Conservation (phyloP, 2,797 vertebrate genomes). For the Phoeniculus purpureus region DNA sequence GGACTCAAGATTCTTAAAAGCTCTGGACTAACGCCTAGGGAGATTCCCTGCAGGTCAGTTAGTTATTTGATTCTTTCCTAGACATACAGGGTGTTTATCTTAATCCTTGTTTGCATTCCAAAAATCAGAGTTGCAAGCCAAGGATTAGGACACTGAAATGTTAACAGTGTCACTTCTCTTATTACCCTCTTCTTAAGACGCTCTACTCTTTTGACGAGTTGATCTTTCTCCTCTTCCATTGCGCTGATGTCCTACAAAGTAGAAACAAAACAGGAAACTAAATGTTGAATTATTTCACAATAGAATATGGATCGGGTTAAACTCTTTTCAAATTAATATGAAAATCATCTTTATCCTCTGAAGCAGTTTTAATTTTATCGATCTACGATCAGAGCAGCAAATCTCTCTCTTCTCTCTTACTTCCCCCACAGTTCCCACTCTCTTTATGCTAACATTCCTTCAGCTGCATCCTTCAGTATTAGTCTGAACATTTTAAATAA, state of each 20-base stretch:
- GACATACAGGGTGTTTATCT: conserved; percentile 70
- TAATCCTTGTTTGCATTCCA: conserved; percentile 85
- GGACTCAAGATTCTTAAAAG: conserved; percentile 69
- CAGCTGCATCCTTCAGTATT: conserved; percentile 20
- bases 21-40: conserved; percentile 69
- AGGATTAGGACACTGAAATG: conserved; percentile 62
- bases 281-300: background rate
- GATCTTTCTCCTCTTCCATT: conserved; percentile 99
- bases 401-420: background rate
- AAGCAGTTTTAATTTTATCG: background rate
- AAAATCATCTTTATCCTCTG: conserved; percentile 10
- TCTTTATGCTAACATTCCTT: conserved; percentile 50
- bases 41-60: conserved; percentile 75
- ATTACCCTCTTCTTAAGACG: conserved; percentile 94
- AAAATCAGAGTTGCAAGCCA: conserved; percentile 66
- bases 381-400: conserved; percentile 24
- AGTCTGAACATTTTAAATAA: conserved; percentile 52
- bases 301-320: background rate
- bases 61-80: conserved; percentile 74
- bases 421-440: conserved; percentile 25
- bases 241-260: conserved; percentile 89
- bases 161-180: conserved; percentile 36
- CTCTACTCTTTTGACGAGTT: conserved; percentile 94
- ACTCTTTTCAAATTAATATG: background rate
- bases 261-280: background rate